phyloP scores from a whole-genome alignment of 2,888 invertebrate species.

The Pedicia rivosa region DNA sequence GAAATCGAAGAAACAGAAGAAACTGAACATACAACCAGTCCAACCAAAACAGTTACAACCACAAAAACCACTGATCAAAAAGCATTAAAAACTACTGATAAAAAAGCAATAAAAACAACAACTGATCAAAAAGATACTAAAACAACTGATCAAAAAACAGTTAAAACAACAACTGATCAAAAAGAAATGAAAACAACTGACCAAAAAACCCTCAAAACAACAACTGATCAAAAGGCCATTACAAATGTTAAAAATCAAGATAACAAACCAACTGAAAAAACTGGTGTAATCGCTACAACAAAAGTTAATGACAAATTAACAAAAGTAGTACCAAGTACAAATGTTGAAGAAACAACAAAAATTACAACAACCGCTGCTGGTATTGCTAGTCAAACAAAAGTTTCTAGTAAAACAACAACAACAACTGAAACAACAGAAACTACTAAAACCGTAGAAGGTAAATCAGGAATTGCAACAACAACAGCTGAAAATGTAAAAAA shows the following conservation, averaged over 20 bases:
- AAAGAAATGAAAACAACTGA: too few relatives aligned
- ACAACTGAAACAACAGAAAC: constrained; percentile 14
- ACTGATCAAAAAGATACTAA: constrained; percentile 1
- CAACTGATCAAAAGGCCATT: too few relatives aligned
- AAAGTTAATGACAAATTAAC: too few relatives aligned
- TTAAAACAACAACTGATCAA: background rate
- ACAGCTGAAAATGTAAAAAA: constrained; percentile 13
- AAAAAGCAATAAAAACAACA: constrained; percentile 3
- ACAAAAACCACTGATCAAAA: constrained; percentile 27
- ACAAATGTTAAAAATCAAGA: too few relatives aligned
- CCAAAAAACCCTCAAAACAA: too few relatives aligned
- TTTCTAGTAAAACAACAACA: constrained; percentile 6
- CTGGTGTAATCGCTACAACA: too few relatives aligned
- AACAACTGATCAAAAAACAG: background rate
- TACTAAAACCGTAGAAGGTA: constrained; percentile 13
- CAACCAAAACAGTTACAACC: constrained; percentile 27
- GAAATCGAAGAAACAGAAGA: constrained; percentile 10
- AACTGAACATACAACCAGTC: constrained; percentile 28
- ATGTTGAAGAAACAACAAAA: constrained; percentile 14
- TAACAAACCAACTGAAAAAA: constrained; percentile 6
- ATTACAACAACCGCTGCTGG: constrained; percentile 19
- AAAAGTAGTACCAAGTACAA: too few relatives aligned
- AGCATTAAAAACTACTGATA: background rate
- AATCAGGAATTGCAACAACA: constrained; percentile 6
- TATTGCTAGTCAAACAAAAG: constrained; percentile 20